Percentiles rank a stretch among this genome's conserved stretches.
Conservation (phyloP, 2,113 vertebrate species). For the Phainopepla nitens region DNA sequence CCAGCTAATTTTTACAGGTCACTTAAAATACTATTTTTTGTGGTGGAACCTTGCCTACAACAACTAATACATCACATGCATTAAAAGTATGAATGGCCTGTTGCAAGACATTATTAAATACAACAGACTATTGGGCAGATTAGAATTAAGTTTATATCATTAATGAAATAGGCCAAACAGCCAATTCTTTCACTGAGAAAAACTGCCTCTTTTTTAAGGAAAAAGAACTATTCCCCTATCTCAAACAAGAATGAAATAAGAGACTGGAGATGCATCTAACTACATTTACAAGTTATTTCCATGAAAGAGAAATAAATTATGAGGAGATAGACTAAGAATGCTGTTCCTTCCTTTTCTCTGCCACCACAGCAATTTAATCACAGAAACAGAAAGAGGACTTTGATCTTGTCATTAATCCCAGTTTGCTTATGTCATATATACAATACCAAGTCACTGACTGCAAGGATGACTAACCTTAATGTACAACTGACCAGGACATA, state of each 20-base stretch:
- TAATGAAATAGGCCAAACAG: background rate
- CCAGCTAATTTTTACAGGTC: background rate
- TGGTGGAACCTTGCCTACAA: background rate
- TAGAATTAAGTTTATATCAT: background rate
- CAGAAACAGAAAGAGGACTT: background rate
- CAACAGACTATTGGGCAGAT: background rate
- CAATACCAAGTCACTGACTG: background rate
- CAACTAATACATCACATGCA: background rate
- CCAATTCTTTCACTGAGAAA: background rate
- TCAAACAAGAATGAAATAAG: background rate
- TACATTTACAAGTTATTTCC: background rate
- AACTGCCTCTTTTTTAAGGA: background rate
- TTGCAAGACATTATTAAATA: background rate
- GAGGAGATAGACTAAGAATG: background rate
- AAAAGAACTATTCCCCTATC: background rate
- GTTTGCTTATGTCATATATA: background rate
- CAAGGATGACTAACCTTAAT: background rate
- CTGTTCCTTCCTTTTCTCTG: background rate
- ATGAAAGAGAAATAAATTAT: background rate
- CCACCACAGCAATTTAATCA: background rate
- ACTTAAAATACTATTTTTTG: background rate
- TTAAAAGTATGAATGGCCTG: background rate
- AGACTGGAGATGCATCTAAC: background rate
- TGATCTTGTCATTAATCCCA: background rate
- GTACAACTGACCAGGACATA: background rate